These are phyloP conservation scores for Mesoligia furuncula DNA, from an alignment of 2,888 invertebrate genomes.

Conservation along the genomic window DNA sequence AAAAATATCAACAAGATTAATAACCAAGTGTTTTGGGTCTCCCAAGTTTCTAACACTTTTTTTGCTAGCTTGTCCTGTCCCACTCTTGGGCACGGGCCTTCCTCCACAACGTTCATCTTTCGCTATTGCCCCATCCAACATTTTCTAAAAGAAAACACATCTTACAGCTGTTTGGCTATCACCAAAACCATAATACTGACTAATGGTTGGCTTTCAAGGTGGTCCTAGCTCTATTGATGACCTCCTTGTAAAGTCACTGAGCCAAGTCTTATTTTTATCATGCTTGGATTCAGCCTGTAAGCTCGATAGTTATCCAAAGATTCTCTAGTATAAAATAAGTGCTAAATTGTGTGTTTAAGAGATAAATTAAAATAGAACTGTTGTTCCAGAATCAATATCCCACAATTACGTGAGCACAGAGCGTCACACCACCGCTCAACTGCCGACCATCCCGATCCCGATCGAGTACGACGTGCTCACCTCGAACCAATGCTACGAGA, in stretches of 20 bases:
- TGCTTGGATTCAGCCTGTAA: background rate
- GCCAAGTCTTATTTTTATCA: background rate
- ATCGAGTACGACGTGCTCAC: slow-evolving; percentile 86
- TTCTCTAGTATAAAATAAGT: background rate
- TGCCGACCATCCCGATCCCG: slow-evolving; percentile 85
- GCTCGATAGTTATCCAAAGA: background rate
- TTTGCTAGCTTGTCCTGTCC: background rate
- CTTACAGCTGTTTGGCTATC: background rate
- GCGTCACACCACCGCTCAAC: slow-evolving; percentile 80
- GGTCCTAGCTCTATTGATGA: background rate
- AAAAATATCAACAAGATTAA: background rate
- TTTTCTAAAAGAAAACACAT: background rate
- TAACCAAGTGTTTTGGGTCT: background rate
- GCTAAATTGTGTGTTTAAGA: background rate
- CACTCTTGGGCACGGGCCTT: too few species aligned
- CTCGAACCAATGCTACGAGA: slow-evolving; percentile 84
- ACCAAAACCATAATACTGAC: background rate
- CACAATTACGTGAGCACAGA: slow-evolving; percentile 87
- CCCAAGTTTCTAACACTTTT: background rate
- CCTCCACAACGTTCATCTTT: background rate
- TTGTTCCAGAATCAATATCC: slow-evolving; percentile 87
- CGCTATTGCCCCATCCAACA: background rate
- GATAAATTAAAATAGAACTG: background rate
- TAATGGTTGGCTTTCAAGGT: background rate
- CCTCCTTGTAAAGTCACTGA: background rate